A percentile compares a stretch with the other conserved stretches of the same genome.
phyloP scores from a whole-genome alignment of 2,797 vertebrate species.

The Chrysocyon brachyurus region DNA sequence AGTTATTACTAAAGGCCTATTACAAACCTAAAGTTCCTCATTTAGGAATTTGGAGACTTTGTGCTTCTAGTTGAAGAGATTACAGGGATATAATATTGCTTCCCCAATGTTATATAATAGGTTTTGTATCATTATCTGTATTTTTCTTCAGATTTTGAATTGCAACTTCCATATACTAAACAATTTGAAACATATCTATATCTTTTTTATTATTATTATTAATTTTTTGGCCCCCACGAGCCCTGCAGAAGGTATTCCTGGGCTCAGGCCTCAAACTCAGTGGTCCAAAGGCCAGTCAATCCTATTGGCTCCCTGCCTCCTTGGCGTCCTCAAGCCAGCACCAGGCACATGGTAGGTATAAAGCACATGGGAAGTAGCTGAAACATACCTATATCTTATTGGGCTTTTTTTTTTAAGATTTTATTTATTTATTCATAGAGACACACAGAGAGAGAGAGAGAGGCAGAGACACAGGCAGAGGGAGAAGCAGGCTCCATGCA shows the following conservation, averaged over 20 bases:
- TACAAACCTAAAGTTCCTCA: neutral
- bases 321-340: neutral
- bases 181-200: neutral
- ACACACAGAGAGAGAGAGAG: no score
- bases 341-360: neutral
- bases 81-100: neutral
- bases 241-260: neutral
- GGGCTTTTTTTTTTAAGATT: neutral
- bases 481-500: no score
- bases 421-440: no score
- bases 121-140: neutral
- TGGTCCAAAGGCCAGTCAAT: neutral
- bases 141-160: constrained; percentile 34
- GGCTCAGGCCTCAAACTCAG: neutral
- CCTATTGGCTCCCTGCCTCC: neutral
- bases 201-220: neutral
- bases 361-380: neutral
- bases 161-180: neutral
- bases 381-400: neutral
- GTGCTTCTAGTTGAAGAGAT: neutral
- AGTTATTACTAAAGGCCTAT: neutral
- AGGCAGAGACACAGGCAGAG: no score
- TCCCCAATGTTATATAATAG: neutral
- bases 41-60: constrained; percentile 24
- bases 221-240: neutral